Conservation (phyloP, 2,888 invertebrate species). For the Corbicula japonica region DNA sequence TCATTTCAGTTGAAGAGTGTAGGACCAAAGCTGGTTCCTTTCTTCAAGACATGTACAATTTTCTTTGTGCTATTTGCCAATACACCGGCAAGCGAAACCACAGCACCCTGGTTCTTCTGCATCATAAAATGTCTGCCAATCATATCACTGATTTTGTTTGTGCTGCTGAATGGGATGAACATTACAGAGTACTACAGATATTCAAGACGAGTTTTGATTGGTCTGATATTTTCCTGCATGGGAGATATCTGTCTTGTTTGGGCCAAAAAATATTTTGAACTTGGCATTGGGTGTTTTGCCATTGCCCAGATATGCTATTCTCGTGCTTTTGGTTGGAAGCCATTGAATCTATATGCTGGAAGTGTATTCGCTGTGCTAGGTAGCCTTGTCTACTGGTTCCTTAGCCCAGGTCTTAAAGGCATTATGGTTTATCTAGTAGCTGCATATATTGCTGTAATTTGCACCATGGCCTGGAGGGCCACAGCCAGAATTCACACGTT, state of each 20-base stretch:
- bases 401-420: constrained; percentile 74
- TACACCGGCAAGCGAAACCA: constrained; percentile 90
- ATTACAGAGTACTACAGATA: constrained; percentile 91
- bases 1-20: constrained; percentile 90
- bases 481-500: constrained; percentile 90
- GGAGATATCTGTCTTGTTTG: constrained; percentile 91
- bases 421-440: constrained; percentile 80
- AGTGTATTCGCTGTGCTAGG: constrained; percentile 78
- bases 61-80: constrained; percentile 93
- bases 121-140: constrained; percentile 95
- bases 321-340: constrained; percentile 92
- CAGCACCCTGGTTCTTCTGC: constrained; percentile 89
- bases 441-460: constrained; percentile 91
- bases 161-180: constrained; percentile 91
- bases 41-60: constrained; percentile 94
- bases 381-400: constrained; percentile 82
- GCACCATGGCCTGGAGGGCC: constrained; percentile 94
- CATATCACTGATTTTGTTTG: constrained; percentile 92
- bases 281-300: constrained; percentile 94
- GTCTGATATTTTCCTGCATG: constrained; percentile 93
- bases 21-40: constrained; percentile 93
- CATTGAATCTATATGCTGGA: constrained; percentile 88
- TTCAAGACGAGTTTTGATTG: constrained; percentile 91
- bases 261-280: constrained; percentile 88
- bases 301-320: constrained; percentile 90